Conservation (phyloP, 2,113 vertebrate genomes). For the Archilochus colubris region DNA sequence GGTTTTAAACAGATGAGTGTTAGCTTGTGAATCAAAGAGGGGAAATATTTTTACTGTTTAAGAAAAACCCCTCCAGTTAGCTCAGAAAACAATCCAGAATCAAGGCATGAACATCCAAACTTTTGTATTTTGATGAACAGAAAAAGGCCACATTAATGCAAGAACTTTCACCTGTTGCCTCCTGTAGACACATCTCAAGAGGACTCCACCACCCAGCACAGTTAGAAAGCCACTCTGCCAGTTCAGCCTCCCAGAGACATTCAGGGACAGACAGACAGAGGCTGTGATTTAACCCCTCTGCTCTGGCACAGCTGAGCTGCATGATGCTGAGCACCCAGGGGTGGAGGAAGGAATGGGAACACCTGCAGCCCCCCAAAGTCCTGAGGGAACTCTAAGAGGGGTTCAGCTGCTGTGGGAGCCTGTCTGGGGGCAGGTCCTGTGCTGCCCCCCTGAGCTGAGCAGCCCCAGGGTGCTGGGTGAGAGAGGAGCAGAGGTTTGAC, state of each 20-base stretch:
- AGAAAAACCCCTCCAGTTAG: neutral
- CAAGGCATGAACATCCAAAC: neutral
- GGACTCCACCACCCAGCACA: fast-evolving
- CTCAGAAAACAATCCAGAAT: neutral
- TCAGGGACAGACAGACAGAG: too few species aligned
- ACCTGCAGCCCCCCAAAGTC: neutral
- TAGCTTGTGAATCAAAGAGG: neutral
- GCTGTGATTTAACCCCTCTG: neutral
- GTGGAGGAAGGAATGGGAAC: neutral
- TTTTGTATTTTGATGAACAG: neutral
- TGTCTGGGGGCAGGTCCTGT: fast-evolving
- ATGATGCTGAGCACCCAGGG: neutral
- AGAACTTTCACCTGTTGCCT: neutral
- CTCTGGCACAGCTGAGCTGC: neutral
- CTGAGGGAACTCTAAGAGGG: neutral
- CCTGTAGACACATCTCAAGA: fast-evolving
- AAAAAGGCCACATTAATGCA: neutral
- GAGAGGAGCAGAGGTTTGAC: too few species aligned
- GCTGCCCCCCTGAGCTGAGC: too few species aligned
- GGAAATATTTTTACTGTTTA: neutral
- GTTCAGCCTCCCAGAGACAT: too few species aligned
- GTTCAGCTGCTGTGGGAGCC: fast-evolving
- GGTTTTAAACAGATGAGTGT: neutral
- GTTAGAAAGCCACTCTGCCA: fast-evolving
- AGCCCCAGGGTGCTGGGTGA: too few species aligned